These are phyloP conservation scores for Coptotermes formosanus DNA, from an alignment of 1,140 invertebrate genomes.

Conservation along the genomic window DNA sequence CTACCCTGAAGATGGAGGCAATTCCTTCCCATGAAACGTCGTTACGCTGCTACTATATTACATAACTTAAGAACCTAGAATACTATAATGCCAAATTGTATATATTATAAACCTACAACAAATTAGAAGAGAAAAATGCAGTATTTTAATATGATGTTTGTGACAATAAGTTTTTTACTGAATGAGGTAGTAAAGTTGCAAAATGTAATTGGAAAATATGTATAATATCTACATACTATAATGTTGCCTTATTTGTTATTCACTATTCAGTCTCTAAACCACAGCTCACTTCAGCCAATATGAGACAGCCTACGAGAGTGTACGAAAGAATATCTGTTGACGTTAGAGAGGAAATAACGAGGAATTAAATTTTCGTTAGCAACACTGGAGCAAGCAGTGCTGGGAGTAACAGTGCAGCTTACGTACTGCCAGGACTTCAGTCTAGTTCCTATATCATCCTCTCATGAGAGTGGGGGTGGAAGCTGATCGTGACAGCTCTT, in stretches of 20 bases:
- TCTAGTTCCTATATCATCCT: not conserved
- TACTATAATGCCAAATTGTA: too few species aligned
- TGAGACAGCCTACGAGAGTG: not conserved
- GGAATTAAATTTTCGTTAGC: not conserved
- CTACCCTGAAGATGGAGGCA: too few species aligned
- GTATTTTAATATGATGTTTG: too few species aligned
- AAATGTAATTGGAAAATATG: too few species aligned
- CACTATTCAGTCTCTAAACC: not conserved
- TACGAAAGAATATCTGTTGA: not conserved
- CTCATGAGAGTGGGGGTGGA: not conserved
- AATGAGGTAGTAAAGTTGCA: too few species aligned
- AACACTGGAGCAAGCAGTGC: not conserved
- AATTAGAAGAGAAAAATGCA: too few species aligned
- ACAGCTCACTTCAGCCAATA: not conserved
- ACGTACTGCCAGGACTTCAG: not conserved
- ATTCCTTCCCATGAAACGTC: too few species aligned
- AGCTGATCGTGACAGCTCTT: constrained; percentile 17
- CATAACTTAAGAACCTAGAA: too few species aligned
- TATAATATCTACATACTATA: not conserved
- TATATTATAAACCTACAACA: too few species aligned
- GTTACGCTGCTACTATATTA: too few species aligned
- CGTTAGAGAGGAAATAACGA: not conserved
- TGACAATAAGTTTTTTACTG: too few species aligned
- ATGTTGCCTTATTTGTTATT: not conserved
- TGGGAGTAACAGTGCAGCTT: too few species aligned